Conservation (phyloP, 2,113 vertebrate genomes). For the Centropus bengalensis region DNA sequence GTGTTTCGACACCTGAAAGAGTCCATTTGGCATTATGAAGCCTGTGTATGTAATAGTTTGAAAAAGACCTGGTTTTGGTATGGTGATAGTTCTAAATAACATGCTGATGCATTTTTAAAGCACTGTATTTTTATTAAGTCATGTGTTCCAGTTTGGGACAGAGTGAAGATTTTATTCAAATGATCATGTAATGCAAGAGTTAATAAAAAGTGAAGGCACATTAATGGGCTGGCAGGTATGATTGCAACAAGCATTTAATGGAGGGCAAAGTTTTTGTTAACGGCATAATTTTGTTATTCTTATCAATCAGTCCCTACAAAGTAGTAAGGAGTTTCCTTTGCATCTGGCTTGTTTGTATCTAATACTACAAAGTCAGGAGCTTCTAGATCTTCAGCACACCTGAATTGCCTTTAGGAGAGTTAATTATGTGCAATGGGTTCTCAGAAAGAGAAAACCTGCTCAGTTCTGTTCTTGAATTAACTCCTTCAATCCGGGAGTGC, state of each 20-base stretch:
- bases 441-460: not conserved
- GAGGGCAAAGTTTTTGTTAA: not conserved
- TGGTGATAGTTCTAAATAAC: not conserved
- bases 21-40: not conserved
- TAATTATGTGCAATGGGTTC: not conserved
- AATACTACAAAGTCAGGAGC: not conserved
- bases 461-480: not conserved
- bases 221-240: not conserved
- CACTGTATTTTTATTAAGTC: not conserved
- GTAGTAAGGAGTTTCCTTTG: not conserved
- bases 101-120: not conserved
- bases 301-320: not conserved
- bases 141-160: not conserved
- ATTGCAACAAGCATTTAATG: not conserved
- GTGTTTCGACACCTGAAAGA: not conserved
- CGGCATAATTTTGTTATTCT: not conserved
- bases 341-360: constrained; percentile 5
- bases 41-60: not conserved
- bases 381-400: not conserved
- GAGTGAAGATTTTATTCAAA: not conserved
- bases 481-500: not conserved
- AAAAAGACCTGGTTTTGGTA: not conserved
- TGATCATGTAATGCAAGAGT: not conserved
- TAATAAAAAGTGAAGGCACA: not conserved
- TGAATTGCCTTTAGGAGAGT: not conserved